A percentile compares a stretch with the other conserved stretches of the same genome.
phyloP scores from a whole-genome alignment of 2,113 vertebrate genomes.

The Oryzias woworae region DNA sequence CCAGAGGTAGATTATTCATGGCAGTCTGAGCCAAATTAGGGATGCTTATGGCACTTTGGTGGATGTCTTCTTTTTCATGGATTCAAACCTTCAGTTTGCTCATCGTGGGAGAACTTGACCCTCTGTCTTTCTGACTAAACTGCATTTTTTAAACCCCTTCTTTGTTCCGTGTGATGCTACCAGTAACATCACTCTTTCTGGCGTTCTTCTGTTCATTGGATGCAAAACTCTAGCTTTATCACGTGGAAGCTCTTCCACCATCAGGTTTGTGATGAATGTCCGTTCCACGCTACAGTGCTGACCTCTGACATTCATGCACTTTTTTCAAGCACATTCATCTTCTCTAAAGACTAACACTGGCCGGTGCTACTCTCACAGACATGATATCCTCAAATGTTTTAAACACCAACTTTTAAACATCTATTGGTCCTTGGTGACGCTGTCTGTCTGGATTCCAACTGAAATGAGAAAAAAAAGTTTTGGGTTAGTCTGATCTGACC shows the following conservation, averaged over 20 bases:
- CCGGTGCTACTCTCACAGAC: slow-evolving; percentile 53
- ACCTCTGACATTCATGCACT: slow-evolving; percentile 26
- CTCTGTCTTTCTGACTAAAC: not conserved
- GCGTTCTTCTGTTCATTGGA: slow-evolving; percentile 2
- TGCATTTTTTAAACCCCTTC: slow-evolving; percentile 13
- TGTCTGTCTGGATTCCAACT: not conserved
- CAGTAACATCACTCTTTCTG: too few species aligned
- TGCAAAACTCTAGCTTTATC: slow-evolving; percentile 1
- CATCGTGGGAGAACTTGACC: not conserved
- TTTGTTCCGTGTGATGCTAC: too few species aligned
- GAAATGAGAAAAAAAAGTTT: not conserved
- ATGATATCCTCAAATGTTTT: slow-evolving; percentile 38
- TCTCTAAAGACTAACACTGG: slow-evolving; percentile 60
- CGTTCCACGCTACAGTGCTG: slow-evolving; percentile 6
- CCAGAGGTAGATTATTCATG: slow-evolving; percentile 60
- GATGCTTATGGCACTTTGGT: slow-evolving; percentile 35
- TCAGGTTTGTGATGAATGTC: slow-evolving; percentile 15
- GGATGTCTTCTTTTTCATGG: slow-evolving; percentile 6
- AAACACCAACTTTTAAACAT: not conserved
- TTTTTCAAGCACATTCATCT: slow-evolving; percentile 40
- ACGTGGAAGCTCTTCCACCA: not conserved
- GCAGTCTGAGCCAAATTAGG: not conserved
- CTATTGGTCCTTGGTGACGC: slow-evolving; percentile 18
- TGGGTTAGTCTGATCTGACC: slow-evolving; percentile 11
- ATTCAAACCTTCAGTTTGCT: slow-evolving; percentile 1